Evolutionary conservation across 2,113 vertebrate genomes (phyloP).

Genomic region (Calyptomena viridis): DNA sequence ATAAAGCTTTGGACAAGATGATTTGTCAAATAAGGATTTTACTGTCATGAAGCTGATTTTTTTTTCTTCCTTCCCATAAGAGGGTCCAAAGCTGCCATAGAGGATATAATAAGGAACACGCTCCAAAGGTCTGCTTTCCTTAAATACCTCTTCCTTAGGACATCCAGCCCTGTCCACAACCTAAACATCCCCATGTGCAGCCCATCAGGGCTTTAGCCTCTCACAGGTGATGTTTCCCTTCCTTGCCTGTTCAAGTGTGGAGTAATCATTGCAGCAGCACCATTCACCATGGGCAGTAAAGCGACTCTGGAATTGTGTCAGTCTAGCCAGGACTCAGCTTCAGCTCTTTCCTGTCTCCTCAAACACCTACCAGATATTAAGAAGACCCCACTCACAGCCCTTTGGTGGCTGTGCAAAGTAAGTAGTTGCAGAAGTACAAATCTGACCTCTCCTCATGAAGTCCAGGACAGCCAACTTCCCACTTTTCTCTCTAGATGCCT

Average conservation of each 20-base stretch:
- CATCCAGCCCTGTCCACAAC: not conserved
- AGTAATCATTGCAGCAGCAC: not conserved
- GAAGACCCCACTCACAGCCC: not conserved
- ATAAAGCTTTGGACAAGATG: not conserved
- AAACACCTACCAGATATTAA: not conserved
- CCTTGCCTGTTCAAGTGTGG: not conserved
- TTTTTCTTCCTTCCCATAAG: not conserved
- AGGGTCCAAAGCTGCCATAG: not conserved
- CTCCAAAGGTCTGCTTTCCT: not conserved
- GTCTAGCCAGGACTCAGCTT: not conserved
- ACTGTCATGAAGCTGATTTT: not conserved
- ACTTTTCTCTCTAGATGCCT: not conserved
- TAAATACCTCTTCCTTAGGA: not conserved
- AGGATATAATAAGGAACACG: not conserved
- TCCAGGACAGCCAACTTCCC: not conserved
- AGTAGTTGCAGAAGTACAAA: fast-evolving
- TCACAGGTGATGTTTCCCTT: not conserved
- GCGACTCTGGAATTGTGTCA: not conserved
- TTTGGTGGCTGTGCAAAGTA: not conserved
- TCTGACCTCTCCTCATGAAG: not conserved
- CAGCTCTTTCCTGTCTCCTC: not conserved
- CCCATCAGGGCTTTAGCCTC: not conserved
- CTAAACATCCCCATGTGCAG: not conserved
- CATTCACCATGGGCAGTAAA: fast-evolving
- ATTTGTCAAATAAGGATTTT: not conserved